Evolutionary conservation across 1,140 invertebrate species (phyloP), one percentile per base, ranked within the genome.

Genomic region (Alviniconcha marisindica): DNA sequence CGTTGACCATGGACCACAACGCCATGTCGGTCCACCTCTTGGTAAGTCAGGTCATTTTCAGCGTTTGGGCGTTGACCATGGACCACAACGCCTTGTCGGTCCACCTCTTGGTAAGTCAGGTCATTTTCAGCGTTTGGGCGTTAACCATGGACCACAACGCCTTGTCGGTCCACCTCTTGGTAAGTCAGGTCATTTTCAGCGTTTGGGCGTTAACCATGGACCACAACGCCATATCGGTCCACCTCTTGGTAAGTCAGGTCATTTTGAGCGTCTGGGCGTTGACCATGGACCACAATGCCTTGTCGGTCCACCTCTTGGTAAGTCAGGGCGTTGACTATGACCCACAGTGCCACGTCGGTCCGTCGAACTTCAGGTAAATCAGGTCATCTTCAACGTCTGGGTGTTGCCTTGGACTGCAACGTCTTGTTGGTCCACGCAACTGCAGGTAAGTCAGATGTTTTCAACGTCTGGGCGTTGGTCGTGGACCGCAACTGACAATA

Each of bases 1-100:
- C 5, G 18, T 48, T 48, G 44, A 18, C 18, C 44, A 18, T n/a
- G n/a, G n/a, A n/a, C n/a, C n/a, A n/a, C n/a, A n/a, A n/a, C n/a
- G 98, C 98, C 24, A 94, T 99, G 54, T 96, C 97, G 36, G 97
- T 97, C 36, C 98, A 99, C 95, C 94, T 99, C 54, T 99, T 87
- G 96, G 98, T 99, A 81, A 87, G 89, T 87, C 33, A 0, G 15
- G 12, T 56, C 42, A 31, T 69, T 40, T 3, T 66, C n/a, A 12
- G 96, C 36, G 95, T 96, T n/a, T n/a, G n/a, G n/a, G n/a, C n/a
- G n/a, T n/a, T 99, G 14, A 99, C 97, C 51, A 95, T 99, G 87
- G 97, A 99, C 94, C 99, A 98, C 95, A 96, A 96, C 73, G 98
- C 98, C 24, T 94, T 99, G 56, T 96, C 97, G 31, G 97, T 97